A percentile compares a stretch with the other conserved stretches of the same genome.
These are phyloP conservation scores for Peromyscus melanophrys DNA, from an alignment of 2,797 vertebrate genomes.

Conservation along the genomic window DNA sequence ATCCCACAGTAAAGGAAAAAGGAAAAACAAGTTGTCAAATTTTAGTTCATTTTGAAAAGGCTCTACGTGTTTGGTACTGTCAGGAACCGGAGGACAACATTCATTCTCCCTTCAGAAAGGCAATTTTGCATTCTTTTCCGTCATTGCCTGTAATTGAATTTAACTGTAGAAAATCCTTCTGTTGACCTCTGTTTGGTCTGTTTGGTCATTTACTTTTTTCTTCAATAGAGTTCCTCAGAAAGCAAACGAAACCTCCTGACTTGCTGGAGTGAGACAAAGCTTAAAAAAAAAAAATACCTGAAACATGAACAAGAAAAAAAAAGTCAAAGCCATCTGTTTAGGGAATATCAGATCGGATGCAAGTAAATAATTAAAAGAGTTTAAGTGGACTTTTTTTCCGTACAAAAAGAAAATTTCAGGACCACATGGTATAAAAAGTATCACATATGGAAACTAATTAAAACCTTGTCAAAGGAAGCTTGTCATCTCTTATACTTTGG, in stretches of 20 bases:
- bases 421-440: conserved; percentile 83
- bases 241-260: conserved; percentile 78
- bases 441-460: conserved; percentile 89
- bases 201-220: conserved; percentile 83
- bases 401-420: conserved; percentile 82
- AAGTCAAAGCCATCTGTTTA: conserved; percentile 81
- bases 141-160: conserved; percentile 87
- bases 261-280: conserved; percentile 66
- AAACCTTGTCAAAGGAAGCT: conserved; percentile 85
- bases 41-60: conserved; percentile 62
- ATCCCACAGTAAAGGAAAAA: conserved; percentile 6
- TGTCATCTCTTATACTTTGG: conserved; percentile 81
- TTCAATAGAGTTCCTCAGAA: conserved; percentile 78
- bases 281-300: conserved; percentile 38
- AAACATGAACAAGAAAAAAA: conserved; percentile 61
- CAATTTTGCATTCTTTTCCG: conserved; percentile 87
- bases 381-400: conserved; percentile 72
- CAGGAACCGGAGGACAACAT: conserved; percentile 72
- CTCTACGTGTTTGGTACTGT: conserved; percentile 69
- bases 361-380: conserved; percentile 85
- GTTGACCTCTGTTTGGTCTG: conserved; percentile 87
- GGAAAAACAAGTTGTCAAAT: conserved; percentile 45
- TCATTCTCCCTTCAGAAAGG: conserved; percentile 81
- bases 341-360: conserved; percentile 76
- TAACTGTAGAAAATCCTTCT: conserved; percentile 89